These are phyloP conservation scores for Antennarius maculatus DNA, from an alignment of 2,797 vertebrate genomes.

Conservation along the genomic window DNA sequence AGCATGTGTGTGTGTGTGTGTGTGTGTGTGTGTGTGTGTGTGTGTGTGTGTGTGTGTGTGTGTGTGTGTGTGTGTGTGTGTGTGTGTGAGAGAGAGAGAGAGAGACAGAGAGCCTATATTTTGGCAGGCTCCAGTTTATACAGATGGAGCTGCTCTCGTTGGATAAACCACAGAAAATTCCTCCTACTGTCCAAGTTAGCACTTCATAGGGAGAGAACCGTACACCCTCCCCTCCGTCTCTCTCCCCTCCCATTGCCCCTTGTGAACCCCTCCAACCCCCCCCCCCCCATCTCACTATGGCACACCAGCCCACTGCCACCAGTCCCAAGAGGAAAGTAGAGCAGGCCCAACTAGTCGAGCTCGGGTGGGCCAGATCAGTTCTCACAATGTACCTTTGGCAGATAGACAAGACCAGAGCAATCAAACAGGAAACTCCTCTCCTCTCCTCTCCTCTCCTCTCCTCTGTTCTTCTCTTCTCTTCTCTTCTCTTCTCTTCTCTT, in stretches of 20 bases:
- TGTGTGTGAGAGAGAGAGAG: conserved; percentile 32
- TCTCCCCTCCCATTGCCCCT: conserved; percentile 48
- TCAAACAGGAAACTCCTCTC: conserved; percentile 48
- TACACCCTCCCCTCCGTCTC: conserved; percentile 53
- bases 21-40: conserved; percentile 31
- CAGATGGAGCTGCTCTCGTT: conserved; percentile 98
- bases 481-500: conserved; percentile 15
- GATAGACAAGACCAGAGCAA: conserved; percentile 67
- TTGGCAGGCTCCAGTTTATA: conserved; percentile 94
- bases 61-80: conserved; percentile 32
- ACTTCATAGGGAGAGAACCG: conserved; percentile 92
- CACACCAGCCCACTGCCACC: conserved; percentile 44
- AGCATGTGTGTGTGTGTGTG: conserved; percentile 37
- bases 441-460: conserved; percentile 18
- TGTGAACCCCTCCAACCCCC: conserved; percentile 47
- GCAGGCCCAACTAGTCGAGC: conserved; percentile 53
- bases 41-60: conserved; percentile 36
- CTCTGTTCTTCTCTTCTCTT: conserved; percentile 3
- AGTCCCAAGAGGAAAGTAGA: conserved; percentile 52
- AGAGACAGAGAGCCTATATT: conserved; percentile 71
- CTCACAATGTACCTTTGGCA: conserved; percentile 38
- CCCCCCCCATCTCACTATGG: conserved; percentile 37
- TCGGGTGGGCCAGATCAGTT: conserved; percentile 34
- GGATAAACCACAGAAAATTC: conserved; percentile 97
- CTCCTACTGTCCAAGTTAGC: conserved; percentile 97